A percentile compares a stretch with the other conserved stretches of the same genome.
Evolutionary conservation across 2,888 invertebrate species (phyloP).

Genomic region (Epirrhoe tristata): DNA sequence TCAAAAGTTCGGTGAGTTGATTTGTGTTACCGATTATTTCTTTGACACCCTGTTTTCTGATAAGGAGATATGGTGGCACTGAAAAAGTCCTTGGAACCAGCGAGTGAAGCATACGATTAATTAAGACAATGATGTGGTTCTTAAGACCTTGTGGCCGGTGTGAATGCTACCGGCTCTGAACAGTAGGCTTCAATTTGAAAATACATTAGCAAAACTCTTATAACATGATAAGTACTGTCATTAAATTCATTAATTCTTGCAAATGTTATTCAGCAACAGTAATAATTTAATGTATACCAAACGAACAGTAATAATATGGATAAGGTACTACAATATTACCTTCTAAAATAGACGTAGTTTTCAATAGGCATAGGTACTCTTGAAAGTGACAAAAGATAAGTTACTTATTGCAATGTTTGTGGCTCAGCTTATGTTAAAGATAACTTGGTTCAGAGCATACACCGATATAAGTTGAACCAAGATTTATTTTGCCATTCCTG

Average conservation of each 20-base stretch:
- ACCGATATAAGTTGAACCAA: no score
- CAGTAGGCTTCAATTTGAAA: slow-evolving; percentile 32
- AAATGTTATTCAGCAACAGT: not conserved
- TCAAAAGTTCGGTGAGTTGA: slow-evolving; percentile 71
- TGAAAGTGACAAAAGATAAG: not conserved
- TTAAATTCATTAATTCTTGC: slow-evolving; percentile 6
- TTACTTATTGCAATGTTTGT: not conserved
- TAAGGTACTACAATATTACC: no score
- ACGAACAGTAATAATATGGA: no score
- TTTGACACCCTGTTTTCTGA: not conserved
- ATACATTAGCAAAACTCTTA: slow-evolving; percentile 16
- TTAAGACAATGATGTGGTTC: slow-evolving; percentile 47
- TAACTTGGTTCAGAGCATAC: not conserved
- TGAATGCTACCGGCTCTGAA: slow-evolving; percentile 38
- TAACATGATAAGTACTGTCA: slow-evolving; percentile 12
- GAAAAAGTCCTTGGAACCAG: slow-evolving; percentile 49
- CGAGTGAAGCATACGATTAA: slow-evolving; percentile 62
- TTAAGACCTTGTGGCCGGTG: slow-evolving; percentile 43
- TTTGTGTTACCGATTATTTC: not conserved
- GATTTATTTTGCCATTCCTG: no score
- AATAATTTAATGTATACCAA: no score
- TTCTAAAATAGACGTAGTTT: no score
- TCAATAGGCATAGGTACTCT: not conserved
- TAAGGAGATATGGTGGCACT: slow-evolving; percentile 6
- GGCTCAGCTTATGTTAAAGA: not conserved